phyloP scores from a whole-genome alignment of 1,140 invertebrate genomes.

The Acromyrmex heyeri region DNA sequence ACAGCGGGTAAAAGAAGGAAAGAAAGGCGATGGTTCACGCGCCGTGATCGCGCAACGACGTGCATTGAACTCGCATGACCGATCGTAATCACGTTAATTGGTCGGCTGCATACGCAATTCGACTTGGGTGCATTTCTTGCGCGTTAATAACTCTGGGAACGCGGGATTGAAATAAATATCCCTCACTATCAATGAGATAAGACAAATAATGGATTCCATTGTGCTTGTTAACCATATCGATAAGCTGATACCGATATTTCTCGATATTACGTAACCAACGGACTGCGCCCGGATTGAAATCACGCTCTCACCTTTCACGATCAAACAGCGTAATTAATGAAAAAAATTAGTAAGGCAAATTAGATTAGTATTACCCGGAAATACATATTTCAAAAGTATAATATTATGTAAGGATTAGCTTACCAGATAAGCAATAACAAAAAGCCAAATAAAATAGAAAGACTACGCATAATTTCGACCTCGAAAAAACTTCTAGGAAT shows the following conservation, averaged over 20 bases:
- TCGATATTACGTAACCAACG: not conserved
- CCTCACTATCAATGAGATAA: conserved; percentile 36
- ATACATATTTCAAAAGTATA: not conserved
- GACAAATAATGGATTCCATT: conserved; percentile 44
- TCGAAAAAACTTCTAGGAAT: not conserved
- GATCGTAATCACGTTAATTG: conserved; percentile 59
- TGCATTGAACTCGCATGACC: conserved; percentile 59
- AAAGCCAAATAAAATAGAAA: not conserved
- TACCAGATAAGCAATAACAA: not conserved
- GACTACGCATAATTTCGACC: not conserved
- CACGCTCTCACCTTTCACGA: not conserved
- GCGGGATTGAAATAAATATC: not conserved
- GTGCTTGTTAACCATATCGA: conserved; percentile 10
- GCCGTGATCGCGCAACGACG: conserved; percentile 30
- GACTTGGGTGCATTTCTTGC: conserved; percentile 11
- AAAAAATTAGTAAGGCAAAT: not conserved
- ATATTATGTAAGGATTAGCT: not conserved
- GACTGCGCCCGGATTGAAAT: not conserved
- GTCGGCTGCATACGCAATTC: not conserved
- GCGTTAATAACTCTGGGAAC: not conserved
- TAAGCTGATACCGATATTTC: conserved; percentile 29
- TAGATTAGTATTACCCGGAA: not conserved
- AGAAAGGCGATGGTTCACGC: conserved; percentile 5
- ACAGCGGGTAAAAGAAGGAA: conserved; percentile 25
- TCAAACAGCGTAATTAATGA: not conserved